Base-by-base conservation (phyloP, 1,140 invertebrate genomes). In the Megathymus violae region DNA sequence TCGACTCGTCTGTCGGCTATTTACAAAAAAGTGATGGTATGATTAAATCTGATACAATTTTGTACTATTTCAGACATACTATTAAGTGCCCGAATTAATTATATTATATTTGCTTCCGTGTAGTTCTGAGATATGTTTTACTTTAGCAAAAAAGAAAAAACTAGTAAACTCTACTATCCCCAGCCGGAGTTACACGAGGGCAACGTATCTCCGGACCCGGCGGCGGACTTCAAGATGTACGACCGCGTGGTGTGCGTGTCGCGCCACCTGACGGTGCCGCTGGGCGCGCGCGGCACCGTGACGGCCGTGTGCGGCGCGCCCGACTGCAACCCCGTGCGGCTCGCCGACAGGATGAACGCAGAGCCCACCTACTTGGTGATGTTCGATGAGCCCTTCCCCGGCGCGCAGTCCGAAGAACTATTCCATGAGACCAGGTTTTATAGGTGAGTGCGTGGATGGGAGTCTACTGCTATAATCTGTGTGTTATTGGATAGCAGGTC, bases 171-270 rank as follows among this genome's bases (percentile, higher is more conserved):
- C 31, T 4, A 4, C 11, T 44, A 22, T 27, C 40, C 7, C 69
- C 71, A 94, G 93, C 83, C 92, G 66, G 89, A 92, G 70, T 69
- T 93, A 27, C 86, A 92, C 73, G 76, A 84, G 19, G 90, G 94
- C 71, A 88, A 92, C 80, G 56, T 92, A 47, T 71, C 93, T 1
- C 94, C 96, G 0, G 97, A 98, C 89, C 88, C 93, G 0, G 90
- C 83, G 10, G 93, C 94, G 0, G 92, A 92, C 2, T 95, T 94
- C 80, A 71, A 92, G 63, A 73, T 99, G 38, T 95, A 96, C 67
- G 97, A 99, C 82, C 93, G 98, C 54, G 94, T 99, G 34, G 93
- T 98, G 1, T 94, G 95, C 71, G 93, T 96, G 0, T 92, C 95
- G 27, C 93, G 94, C 41, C 93, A 94, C 44, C 96, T 94, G 70